Evolutionary conservation across 2,797 vertebrate genomes (phyloP).

Genomic region (Thalassophryne amazonica): DNA sequence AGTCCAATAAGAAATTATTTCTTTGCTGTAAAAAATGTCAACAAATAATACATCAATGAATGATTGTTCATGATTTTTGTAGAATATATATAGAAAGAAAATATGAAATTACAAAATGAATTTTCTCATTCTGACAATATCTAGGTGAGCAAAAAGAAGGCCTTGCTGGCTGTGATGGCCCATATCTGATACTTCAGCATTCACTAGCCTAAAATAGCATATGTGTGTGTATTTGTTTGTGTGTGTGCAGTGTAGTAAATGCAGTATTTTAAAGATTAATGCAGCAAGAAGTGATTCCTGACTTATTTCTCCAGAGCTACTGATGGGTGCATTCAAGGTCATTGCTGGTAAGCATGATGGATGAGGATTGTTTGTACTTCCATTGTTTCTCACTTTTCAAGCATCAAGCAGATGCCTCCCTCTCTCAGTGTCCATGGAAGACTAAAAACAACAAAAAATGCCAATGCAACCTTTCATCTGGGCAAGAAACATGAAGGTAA

Average conservation of each 20-base stretch:
- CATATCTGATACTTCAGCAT: too few relatives aligned
- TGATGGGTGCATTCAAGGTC: slow-evolving; percentile 71
- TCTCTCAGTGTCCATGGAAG: neutral
- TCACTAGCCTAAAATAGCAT: too few relatives aligned
- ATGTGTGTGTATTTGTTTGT: slow-evolving; percentile 2
- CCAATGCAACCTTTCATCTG: slow-evolving; percentile 34
- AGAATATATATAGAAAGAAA: too few relatives aligned
- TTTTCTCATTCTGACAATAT: too few relatives aligned
- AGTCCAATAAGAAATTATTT: too few relatives aligned
- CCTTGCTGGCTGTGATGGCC: too few relatives aligned
- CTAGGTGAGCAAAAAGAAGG: too few relatives aligned
- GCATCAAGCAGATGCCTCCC: too few relatives aligned
- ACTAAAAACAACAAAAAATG: slow-evolving; percentile 22
- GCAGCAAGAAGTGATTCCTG: slow-evolving; percentile 43
- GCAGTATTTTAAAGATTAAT: slow-evolving; percentile 54
- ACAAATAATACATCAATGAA: too few relatives aligned
- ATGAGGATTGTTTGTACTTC: slow-evolving; percentile 45
- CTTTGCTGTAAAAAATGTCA: too few relatives aligned
- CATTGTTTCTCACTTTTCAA: slow-evolving; percentile 1
- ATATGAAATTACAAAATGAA: too few relatives aligned
- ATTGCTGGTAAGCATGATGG: slow-evolving; percentile 69
- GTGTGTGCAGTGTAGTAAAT: slow-evolving; percentile 9
- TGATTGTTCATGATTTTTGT: too few relatives aligned
- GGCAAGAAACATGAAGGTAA: slow-evolving; percentile 5
- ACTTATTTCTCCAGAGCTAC: slow-evolving; percentile 66